Conservation (phyloP, 2,888 invertebrate species). For the Serripes groenlandicus region DNA sequence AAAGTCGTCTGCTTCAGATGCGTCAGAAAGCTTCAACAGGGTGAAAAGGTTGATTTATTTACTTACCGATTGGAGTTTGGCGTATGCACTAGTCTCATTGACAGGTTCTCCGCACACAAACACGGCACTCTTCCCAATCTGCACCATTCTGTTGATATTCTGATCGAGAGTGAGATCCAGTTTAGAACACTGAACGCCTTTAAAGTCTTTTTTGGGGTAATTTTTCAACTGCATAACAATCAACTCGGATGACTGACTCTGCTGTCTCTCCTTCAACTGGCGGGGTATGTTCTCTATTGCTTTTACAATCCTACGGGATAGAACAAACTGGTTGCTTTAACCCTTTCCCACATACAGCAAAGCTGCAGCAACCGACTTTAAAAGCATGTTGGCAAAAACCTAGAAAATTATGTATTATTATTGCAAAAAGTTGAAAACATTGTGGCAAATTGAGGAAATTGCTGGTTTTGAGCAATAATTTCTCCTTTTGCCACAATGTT, state of each 20-base stretch:
- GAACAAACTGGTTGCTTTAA: neutral
- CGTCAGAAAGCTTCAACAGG: too few relatives aligned
- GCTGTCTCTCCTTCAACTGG: conserved; percentile 46
- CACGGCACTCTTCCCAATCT: conserved; percentile 41
- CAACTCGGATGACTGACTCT: conserved; percentile 59
- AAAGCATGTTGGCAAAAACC: neutral
- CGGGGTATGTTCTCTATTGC: conserved; percentile 62
- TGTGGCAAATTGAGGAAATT: too few relatives aligned
- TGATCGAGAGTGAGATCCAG: conserved; percentile 59
- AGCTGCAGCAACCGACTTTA: neutral
- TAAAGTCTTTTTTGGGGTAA: conserved; percentile 52
- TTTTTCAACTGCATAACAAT: conserved; percentile 69
- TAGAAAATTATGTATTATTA: too few relatives aligned
- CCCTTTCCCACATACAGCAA: neutral
- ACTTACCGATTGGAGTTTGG: conserved; percentile 62
- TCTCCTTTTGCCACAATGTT: too few relatives aligned
- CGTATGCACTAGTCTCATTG: conserved; percentile 32
- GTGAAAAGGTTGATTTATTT: too few relatives aligned
- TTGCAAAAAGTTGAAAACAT: too few relatives aligned
- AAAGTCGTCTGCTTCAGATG: too few relatives aligned
- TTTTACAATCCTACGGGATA: conserved; percentile 55
- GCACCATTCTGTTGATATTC: conserved; percentile 53
- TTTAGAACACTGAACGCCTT: conserved; percentile 64
- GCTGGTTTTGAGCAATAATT: too few relatives aligned
- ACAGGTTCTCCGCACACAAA: conserved; percentile 60